Conservation (phyloP, 1,140 invertebrate genomes). For the Caenorhabditis briggsae region DNA sequence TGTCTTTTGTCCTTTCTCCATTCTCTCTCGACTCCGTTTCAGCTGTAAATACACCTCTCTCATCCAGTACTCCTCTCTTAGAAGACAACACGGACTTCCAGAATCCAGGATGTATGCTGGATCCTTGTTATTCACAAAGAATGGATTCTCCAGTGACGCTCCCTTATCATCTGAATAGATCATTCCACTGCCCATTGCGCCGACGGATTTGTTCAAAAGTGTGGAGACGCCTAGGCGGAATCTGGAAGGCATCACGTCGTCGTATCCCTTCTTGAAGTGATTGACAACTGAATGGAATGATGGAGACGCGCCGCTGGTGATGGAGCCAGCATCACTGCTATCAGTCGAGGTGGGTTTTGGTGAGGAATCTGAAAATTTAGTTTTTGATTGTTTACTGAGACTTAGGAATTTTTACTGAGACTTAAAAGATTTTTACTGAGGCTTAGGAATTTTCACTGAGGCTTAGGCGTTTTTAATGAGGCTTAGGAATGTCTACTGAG, state of each 20-base stretch:
- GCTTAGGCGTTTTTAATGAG: too few relatives aligned
- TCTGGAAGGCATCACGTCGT: constrained; percentile 17
- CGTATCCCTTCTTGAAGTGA: constrained; percentile 49
- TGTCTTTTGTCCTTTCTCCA: background rate
- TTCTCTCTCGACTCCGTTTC: constrained; percentile 22
- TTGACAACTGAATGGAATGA: constrained; percentile 51
- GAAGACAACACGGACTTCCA: constrained; percentile 52
- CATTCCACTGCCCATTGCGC: constrained; percentile 50
- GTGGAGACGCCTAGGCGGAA: constrained; percentile 47
- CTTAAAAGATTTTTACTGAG: too few relatives aligned
- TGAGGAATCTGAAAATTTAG: background rate
- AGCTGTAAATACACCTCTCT: constrained; percentile 57
- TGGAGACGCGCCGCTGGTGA: background rate
- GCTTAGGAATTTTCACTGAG: too few relatives aligned
- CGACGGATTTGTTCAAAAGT: constrained; percentile 71
- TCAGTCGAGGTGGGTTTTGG: background rate
- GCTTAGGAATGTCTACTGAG: too few relatives aligned
- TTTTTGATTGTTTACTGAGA: background rate
- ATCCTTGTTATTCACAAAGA: constrained; percentile 60
- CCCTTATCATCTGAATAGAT: constrained; percentile 54
- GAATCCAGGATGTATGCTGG: constrained; percentile 64
- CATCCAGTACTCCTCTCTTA: constrained; percentile 70
- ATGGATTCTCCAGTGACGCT: constrained; percentile 51
- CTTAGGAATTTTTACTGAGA: too few relatives aligned
- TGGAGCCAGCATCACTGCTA: background rate